These are phyloP conservation scores for Acronicta psi DNA, from an alignment of 2,888 invertebrate genomes.

Conservation along the genomic window DNA sequence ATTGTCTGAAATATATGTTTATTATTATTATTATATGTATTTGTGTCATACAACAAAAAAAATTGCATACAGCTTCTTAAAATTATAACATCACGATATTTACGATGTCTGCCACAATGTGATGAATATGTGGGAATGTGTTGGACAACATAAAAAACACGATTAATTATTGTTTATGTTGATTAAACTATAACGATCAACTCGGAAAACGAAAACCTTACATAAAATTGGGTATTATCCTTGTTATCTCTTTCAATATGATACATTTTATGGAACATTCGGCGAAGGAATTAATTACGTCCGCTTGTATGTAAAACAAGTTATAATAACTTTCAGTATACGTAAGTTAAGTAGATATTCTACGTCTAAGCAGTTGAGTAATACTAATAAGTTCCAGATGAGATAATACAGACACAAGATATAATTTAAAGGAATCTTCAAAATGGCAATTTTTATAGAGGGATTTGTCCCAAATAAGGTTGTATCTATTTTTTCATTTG, in stretches of 20 bases:
- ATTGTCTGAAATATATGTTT: no score
- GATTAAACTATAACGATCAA: constrained; percentile 8
- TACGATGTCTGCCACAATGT: constrained; percentile 31
- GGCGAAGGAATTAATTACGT: constrained; percentile 18
- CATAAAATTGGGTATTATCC: not conserved
- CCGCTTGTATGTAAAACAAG: constrained; percentile 12
- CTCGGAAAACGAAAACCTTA: constrained; percentile 9
- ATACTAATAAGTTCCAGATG: constrained; percentile 42
- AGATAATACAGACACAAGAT: constrained; percentile 56
- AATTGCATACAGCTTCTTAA: constrained; percentile 11
- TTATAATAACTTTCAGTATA: constrained; percentile 34
- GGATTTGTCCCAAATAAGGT: constrained; percentile 81
- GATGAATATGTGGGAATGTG: not conserved
- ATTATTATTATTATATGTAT: no score
- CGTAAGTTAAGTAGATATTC: constrained; percentile 20
- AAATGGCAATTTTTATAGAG: constrained; percentile 76
- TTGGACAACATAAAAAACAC: no score
- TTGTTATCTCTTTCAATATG: constrained; percentile 2
- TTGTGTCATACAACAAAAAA: no score
- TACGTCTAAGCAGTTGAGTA: constrained; percentile 14
- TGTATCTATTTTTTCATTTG: constrained; percentile 84
- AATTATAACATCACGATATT: not conserved
- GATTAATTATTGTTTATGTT: not conserved
- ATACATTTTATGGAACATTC: constrained; percentile 8
- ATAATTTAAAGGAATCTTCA: constrained; percentile 60